Percentiles rank a stretch among this genome's conserved stretches.
These are phyloP conservation scores for Acutogordius australiensis DNA, from an alignment of 2,888 invertebrate genomes.

Conservation along the genomic window DNA sequence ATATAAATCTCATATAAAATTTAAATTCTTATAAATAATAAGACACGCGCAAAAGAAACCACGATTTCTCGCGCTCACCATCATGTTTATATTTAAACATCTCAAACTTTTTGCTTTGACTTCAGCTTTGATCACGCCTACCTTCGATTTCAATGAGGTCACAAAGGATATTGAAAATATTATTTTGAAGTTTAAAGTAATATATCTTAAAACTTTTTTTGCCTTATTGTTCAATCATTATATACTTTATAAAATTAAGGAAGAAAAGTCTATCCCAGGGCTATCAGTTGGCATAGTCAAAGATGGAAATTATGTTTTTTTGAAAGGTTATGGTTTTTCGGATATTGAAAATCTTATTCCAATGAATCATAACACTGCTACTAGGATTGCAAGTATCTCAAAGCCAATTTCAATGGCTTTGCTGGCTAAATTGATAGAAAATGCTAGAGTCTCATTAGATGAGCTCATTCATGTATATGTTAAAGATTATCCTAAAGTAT, in stretches of 20 bases:
- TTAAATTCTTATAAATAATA: no score
- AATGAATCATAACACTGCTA: constrained; percentile 26
- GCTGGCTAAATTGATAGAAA: constrained; percentile 28
- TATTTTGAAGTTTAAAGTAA: not conserved
- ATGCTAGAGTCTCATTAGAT: constrained; percentile 29
- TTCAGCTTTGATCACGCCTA: no score
- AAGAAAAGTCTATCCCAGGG: constrained; percentile 1
- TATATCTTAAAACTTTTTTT: not conserved
- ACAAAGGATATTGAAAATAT: not conserved
- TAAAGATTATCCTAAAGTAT: constrained; percentile 28
- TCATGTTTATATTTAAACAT: no score
- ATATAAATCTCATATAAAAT: no score
- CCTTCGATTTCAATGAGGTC: not conserved
- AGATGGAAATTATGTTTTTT: not conserved
- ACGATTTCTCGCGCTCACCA: no score
- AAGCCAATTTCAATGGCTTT: constrained; percentile 30
- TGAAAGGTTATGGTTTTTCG: constrained; percentile 26
- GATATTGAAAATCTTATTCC: constrained; percentile 29
- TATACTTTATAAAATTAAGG: no score
- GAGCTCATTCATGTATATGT: constrained; percentile 29
- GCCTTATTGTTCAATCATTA: no score
- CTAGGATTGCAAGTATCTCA: constrained; percentile 33
- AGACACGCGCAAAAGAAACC: no score
- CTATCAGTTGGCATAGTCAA: not conserved
- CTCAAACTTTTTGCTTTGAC: no score